Evolutionary conservation across 2,113 vertebrate species (phyloP), one percentile per base, ranked within the genome.

Genomic region (Mastomys coucha): DNA sequence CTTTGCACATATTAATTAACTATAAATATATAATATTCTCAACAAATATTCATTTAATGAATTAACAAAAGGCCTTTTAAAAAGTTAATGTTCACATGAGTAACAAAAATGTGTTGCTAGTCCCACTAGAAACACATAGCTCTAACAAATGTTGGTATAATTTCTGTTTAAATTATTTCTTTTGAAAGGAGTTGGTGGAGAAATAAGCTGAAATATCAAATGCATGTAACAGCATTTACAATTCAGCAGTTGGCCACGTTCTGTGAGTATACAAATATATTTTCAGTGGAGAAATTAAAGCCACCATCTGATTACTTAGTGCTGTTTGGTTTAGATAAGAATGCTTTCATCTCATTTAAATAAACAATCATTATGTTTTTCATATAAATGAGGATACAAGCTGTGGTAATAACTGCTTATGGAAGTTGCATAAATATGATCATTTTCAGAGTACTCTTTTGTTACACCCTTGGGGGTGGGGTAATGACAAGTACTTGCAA

Each of bases 271-370:
- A 70, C 19, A 81, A 73, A 94, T 89, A 72, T 65, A 65, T 95
- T 97, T 94, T 92, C 73, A 80, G 42, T 88, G 39, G 84, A 75
- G 31, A 75, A 90, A 70, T 93, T 95, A 95, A 94, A 89, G 78
- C 69, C 17, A 60, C 19, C 65, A 80, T 92, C 53, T 88, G 88
- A 95, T 90, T 93, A 86, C 19, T 67, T 80, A 91, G 45, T 89
- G 91, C 75, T 88, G 5, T 85, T 97, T 91, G 75, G 49, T 80
- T 88, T 69, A 70, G 65, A 94, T 60, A 85, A 89, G 67, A 92
- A 90, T 45, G 80, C 51, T 90, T 94, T 94, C 60, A 93, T 95
- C 53, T 89, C 45, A 96, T 96, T 95, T 92, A 97, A 93, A 93
- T 88, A 89, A 94, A 81, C 28, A 91, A 17, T 96, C 58, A 36